A percentile compares a stretch with the other conserved stretches of the same genome.
These are phyloP conservation scores for Rhinichthys klamathensis DNA, from an alignment of 2,113 vertebrate genomes.

Conservation along the genomic window DNA sequence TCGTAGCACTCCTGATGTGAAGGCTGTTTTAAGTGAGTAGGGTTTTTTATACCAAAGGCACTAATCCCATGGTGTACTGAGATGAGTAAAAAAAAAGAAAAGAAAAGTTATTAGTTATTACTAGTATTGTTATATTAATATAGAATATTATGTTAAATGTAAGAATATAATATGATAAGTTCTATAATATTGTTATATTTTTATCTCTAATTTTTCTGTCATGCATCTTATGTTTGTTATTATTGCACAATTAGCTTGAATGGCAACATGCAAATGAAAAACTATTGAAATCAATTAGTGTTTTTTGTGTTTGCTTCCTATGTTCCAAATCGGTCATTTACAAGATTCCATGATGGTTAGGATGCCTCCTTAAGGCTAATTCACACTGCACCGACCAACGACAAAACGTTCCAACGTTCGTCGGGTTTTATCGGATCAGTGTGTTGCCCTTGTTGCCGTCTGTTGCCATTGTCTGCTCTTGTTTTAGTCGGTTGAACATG, in stretches of 20 bases:
- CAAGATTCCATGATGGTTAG: not conserved
- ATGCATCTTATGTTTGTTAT: too few relatives aligned
- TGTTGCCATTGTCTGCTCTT: not conserved
- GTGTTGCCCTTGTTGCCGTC: not conserved
- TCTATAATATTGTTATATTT: not conserved
- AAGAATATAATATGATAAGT: too few relatives aligned
- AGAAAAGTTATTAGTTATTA: too few relatives aligned
- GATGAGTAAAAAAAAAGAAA: too few relatives aligned
- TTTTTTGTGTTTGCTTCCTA: not conserved
- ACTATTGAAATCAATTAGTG: not conserved
- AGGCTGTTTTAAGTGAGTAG: not conserved
- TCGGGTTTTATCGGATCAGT: not conserved
- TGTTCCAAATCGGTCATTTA: not conserved
- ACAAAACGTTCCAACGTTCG: not conserved
- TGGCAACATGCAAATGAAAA: not conserved
- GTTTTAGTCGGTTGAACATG: not conserved
- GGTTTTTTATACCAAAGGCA: too few relatives aligned
- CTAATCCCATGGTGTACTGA: too few relatives aligned
- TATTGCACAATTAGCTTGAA: too few relatives aligned
- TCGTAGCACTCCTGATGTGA: not conserved
- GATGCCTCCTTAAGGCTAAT: not conserved
- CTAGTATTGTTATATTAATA: too few relatives aligned
- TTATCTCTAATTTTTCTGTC: not conserved
- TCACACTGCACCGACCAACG: not conserved
- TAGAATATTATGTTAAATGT: too few relatives aligned